Evolutionary conservation across 2,888 invertebrate genomes (phyloP).

Genomic region (Notocelia uddmanniana): DNA sequence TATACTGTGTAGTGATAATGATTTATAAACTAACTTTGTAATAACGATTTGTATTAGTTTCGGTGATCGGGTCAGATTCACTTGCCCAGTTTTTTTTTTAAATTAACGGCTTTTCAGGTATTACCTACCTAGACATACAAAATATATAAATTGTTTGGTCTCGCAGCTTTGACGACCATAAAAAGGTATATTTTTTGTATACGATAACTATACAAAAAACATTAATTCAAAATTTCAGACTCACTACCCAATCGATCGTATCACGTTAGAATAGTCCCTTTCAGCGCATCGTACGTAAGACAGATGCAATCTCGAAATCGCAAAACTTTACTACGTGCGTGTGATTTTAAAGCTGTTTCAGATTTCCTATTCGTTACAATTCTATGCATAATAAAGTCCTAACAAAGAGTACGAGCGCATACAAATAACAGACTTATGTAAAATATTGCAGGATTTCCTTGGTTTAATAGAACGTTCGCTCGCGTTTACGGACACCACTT

Average conservation of each 20-base stretch:
- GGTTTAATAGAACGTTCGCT: conserved; percentile 38
- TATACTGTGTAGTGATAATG: too few species aligned
- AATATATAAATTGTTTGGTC: too few species aligned
- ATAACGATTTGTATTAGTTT: too few species aligned
- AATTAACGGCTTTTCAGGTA: too few species aligned
- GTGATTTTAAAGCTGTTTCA: conserved; percentile 39
- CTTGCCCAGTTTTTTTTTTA: too few species aligned
- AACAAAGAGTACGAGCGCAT: conserved; percentile 39
- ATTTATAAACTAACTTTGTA: too few species aligned
- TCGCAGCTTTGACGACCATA: too few species aligned
- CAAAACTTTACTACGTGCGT: conserved; percentile 27
- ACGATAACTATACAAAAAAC: too few species aligned
- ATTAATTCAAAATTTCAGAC: too few species aligned
- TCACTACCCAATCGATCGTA: neutral
- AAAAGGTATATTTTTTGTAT: too few species aligned
- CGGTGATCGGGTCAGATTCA: too few species aligned
- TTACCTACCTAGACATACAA: too few species aligned
- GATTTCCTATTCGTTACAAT: conserved; percentile 38
- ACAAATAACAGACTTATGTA: conserved; percentile 46
- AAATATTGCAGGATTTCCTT: conserved; percentile 43
- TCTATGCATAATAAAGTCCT: conserved; percentile 45
- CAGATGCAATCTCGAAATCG: conserved; percentile 20
- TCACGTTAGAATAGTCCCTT: neutral
- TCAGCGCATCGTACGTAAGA: conserved; percentile 14
- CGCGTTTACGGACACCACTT: conserved; percentile 35